Evolutionary conservation across 2,797 vertebrate species (phyloP).

Genomic region (Pangasius macronema): DNA sequence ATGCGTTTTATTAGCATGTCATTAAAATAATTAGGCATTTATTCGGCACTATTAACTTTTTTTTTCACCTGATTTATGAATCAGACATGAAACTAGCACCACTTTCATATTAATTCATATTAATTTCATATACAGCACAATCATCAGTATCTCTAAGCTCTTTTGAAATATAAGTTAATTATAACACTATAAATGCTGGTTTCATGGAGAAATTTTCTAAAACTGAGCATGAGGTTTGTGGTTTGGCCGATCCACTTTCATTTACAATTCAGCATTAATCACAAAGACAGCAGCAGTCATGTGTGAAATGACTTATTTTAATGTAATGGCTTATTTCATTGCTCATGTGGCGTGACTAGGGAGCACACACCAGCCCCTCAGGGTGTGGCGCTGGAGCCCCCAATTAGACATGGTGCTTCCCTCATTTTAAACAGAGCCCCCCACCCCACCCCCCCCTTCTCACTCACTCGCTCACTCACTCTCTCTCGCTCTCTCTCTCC

Average conservation of each 20-base stretch:
- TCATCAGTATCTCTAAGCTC: not conserved
- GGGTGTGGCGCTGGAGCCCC: constrained; percentile 61
- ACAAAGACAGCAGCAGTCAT: constrained; percentile 32
- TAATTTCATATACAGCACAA: not conserved
- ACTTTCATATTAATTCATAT: not conserved
- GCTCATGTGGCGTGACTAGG: not conserved
- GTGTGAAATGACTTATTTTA: constrained; percentile 45
- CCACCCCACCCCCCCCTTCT: accelerated
- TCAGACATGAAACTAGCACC: not conserved
- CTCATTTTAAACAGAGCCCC: constrained; percentile 34
- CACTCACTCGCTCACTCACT: too few species aligned
- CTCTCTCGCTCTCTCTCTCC: not conserved
- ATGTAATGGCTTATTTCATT: constrained; percentile 29
- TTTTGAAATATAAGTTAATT: not conserved
- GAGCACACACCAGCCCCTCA: constrained; percentile 40
- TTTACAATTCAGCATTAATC: constrained; percentile 44
- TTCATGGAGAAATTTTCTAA: not conserved
- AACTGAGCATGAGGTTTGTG: not conserved
- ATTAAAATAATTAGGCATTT: constrained; percentile 24
- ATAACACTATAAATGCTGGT: not conserved
- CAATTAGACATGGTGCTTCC: constrained; percentile 56
- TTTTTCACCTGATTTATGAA: not conserved
- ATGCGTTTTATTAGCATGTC: constrained; percentile 43
- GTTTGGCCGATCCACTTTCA: constrained; percentile 23
- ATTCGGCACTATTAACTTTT: not conserved